Evolutionary conservation across 2,113 vertebrate genomes (phyloP), one percentile per base, ranked within the genome.

Genomic region (Labeo catla): DNA sequence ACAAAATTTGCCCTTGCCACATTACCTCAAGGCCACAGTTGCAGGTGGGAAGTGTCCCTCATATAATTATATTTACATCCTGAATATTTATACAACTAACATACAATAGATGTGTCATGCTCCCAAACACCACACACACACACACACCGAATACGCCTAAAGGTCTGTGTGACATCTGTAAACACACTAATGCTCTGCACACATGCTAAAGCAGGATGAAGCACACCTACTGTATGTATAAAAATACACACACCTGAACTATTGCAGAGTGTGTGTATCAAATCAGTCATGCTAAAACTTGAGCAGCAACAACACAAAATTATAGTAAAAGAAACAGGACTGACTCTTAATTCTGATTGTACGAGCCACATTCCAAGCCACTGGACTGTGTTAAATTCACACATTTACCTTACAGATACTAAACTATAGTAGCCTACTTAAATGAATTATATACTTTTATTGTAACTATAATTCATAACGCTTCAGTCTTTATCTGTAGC

Each of bases 31-130:
- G 65, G 47, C 70, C 47, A 34, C 16, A 28, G 8, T 11, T 57
- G 34, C 54, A 79, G 52, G 34, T 79, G 9, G 52, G 8, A 21
- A 43, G 16, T 57, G 5, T 43, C 52, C 9, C 34, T 59, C 52
- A 59, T 15, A 81, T 21, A 23, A 45, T 16, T 4, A 2, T 84
- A 59, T 84, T 59, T 73, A 73, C 36, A 73, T 43, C 23, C 12
- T 21, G 50, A 73, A 73, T 73, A 74, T 57, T 73, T 84, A 19
- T 73, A 73, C 49, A 83, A 72, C 72, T 72, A 83, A 83, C 68
- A 83, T 13, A 73, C 50, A 73, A 59, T 84, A 84, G 68, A 39
- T 45, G 23, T 12, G 12, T 59, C 68, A 74, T 4, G 8, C 50
- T 73, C 11, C 68, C 50, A 28, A 73, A 81, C 61, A 49, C 43